These are phyloP conservation scores for Scrobipalpa atriplicella DNA, from an alignment of 2,888 invertebrate genomes.

Conservation along the genomic window DNA sequence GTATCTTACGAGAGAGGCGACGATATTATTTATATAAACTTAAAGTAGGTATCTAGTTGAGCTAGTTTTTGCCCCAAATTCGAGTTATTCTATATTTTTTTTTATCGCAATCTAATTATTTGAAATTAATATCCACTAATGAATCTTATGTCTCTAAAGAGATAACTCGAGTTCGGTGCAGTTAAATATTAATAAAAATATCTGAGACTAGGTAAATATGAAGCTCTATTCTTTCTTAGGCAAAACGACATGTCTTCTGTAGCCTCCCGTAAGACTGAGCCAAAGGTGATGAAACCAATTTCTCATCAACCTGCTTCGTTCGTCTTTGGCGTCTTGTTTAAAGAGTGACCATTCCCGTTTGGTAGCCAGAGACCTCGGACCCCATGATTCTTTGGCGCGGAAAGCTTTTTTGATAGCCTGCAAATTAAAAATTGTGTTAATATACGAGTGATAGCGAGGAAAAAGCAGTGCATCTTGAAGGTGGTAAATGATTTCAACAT, in stretches of 20 bases:
- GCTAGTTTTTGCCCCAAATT: neutral
- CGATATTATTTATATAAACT: neutral
- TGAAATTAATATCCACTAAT: too few species aligned
- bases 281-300: conserved; percentile 51
- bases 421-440: conserved; percentile 36
- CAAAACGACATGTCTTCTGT: conserved; percentile 37
- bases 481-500: too few species aligned
- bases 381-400: conserved; percentile 81
- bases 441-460: neutral
- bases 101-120: too few species aligned
- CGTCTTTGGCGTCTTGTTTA: conserved; percentile 67
- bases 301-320: conserved; percentile 47
- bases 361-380: conserved; percentile 78
- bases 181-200: too few species aligned
- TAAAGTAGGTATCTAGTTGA: neutral
- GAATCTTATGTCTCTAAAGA: neutral
- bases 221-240: neutral
- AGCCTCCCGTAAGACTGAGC: conserved; percentile 56
- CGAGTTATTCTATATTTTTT: too few species aligned
- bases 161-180: neutral
- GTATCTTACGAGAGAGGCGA: neutral
- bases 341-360: conserved; percentile 82
- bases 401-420: conserved; percentile 74
- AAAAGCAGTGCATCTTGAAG: neutral
- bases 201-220: too few species aligned